Base-by-base conservation (phyloP, 2,797 vertebrate species). In the Scyliorhinus canicula region DNA sequence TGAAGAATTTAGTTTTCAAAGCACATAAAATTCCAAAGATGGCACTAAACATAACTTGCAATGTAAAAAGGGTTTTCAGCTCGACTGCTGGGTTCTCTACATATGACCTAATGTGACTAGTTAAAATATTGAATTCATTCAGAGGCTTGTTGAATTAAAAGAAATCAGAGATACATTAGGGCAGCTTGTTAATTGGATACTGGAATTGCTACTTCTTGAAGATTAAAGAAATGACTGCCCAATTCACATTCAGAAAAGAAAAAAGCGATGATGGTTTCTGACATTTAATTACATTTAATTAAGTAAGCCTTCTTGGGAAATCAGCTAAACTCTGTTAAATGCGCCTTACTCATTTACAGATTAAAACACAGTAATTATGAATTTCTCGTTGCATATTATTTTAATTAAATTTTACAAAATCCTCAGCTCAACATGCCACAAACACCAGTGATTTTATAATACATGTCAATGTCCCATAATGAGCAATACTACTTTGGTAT, bases 231-330 rank as follows among this genome's bases (percentile, higher is more conserved):
- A 57, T 57, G 52, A 57, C 55, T 88, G 31, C 52, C 55, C 85
- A 57, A 19, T 60, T 14, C 55, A 57, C 50, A 88, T 60, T 88
- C 31, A 88, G 57, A 60, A 35, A 35, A n/a, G 31, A 14, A n/a
- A 88, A 88, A 88, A 57, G 4, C 5, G 31, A 31, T n/a, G 52
- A n/a, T 88, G 85, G 85, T 19, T 88, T 88, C 85, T 57, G 85
- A 88, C 28, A 88, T 19, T 35, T n/a, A 74, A 88, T 57, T 88
- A n/a, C 31, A 91, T 91, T 91, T 44, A 88, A 88, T 60, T 88
- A 60, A 19, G 52, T 88, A 57, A 88, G 35, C 52, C 28, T 88
- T 88, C 85, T 60, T 88, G 85, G 52, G 52, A 88, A 88, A 88
- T 88, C 55, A 91, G 19, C 88, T 91, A 44, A 91, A 28, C 16